Base-by-base conservation (phyloP, 2,888 invertebrate species). In the Drosophila dives region DNA sequence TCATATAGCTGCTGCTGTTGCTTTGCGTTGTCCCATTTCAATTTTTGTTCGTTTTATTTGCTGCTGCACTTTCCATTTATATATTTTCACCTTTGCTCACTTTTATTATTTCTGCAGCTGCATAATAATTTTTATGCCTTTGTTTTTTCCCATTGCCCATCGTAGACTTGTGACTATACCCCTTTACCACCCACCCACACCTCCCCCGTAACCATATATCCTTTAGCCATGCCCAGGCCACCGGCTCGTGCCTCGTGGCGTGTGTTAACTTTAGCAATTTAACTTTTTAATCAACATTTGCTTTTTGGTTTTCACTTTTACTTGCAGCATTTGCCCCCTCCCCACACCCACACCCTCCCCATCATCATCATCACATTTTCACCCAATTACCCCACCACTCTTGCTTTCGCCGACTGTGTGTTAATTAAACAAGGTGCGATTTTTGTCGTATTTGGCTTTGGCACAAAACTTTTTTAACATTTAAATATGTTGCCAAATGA, bases 211-310 rank as follows among this genome's bases (percentile, higher is more conserved):
- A 38, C 62, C 29, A 23, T 40, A 42, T 53, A 56, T 63, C 74
- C 63, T 55, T 49, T 49, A 34, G 45, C 50, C 50, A 33, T 51
- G 56, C 29, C 58, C 53, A 54, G 54, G 17, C 42, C 38, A 58
- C 64, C 64, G 60, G 29, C 29, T 29, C 55, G 64, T 64, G 64
- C 61, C 67, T 61, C 51, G 50, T 71, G 68, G 81, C 73, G 74
- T 80, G 80, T 83, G 83, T 84, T 85, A 86, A 86, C 89, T 86
- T 86, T 86, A 67, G 87, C 89, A 86, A 86, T 86, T 86, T 89
- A 86, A 86, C 86, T 86, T 86, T 86, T 86, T 87, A 86, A 86
- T 89, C 86, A 86, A 86, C 89, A 86, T 86, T 84, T 86, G 87
- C 80, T 77, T 80, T 83, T 85, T 82, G 85, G 89, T 82, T 86